Percentiles rank a stretch among this genome's conserved stretches.
Conservation (phyloP, 1,140 invertebrate genomes). For the Pseudachorutes palmiensis region DNA sequence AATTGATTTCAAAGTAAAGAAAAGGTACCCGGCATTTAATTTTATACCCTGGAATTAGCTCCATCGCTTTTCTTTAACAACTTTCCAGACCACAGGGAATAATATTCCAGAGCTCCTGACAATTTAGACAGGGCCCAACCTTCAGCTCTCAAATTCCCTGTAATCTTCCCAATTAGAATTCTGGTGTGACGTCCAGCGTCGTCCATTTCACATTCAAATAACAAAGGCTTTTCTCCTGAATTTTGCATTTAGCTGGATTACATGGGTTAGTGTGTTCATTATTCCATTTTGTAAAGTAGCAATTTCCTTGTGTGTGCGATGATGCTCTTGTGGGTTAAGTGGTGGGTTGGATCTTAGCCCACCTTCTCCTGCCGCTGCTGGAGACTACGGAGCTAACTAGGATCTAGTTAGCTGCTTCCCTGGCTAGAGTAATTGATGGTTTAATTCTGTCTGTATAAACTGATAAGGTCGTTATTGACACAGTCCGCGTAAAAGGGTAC, state of each 20-base stretch:
- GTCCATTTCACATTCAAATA: not conserved
- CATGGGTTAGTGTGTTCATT: no score
- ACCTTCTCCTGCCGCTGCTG: no score
- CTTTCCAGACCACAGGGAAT: not conserved
- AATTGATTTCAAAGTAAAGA: conserved; percentile 9
- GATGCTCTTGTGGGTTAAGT: no score
- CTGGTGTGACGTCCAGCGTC: not conserved
- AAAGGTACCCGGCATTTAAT: not conserved
- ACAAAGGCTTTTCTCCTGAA: not conserved
- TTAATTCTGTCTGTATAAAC: not conserved
- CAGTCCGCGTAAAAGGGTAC: not conserved
- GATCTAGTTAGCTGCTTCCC: no score
- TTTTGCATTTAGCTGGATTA: no score
- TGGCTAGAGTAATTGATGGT: conserved; percentile 8
- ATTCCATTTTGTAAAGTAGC: no score
- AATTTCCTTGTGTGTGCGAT: no score
- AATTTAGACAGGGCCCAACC: not conserved
- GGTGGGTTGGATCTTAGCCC: no score
- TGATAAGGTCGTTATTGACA: not conserved
- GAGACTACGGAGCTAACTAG: no score
- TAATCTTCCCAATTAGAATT: not conserved
- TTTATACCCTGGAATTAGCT: not conserved
- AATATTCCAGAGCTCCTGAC: no score
- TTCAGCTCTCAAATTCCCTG: not conserved
- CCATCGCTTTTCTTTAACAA: not conserved